Percentiles rank a stretch among this genome's conserved stretches.
Conservation (phyloP, 2,113 vertebrate species). For the Paracanthobrama guichenoti region DNA sequence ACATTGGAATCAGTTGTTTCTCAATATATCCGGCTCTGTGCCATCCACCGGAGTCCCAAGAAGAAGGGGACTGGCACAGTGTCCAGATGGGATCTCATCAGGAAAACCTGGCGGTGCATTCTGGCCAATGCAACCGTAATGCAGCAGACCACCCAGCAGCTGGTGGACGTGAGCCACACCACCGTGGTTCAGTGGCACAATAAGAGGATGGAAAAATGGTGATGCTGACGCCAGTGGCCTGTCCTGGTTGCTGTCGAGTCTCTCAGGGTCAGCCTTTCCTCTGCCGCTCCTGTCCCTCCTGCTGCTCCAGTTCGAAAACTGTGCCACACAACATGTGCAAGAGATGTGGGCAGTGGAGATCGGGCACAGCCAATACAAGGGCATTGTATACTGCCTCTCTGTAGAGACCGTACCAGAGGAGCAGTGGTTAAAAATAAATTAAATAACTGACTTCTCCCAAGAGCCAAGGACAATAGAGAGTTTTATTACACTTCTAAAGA, state of each 20-base stretch:
- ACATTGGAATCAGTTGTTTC: too few species aligned
- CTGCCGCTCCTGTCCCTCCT: neutral
- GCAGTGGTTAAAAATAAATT: too few species aligned
- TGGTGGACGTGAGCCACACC: conserved; percentile 44
- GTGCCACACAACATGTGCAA: conserved; percentile 16
- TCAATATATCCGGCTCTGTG: neutral
- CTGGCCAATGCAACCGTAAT: conserved; percentile 24
- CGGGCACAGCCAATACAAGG: too few species aligned
- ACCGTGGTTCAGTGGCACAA: conserved; percentile 48
- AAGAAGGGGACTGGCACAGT: neutral
- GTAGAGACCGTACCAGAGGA: too few species aligned
- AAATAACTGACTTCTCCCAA: too few species aligned
- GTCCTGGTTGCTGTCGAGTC: neutral
- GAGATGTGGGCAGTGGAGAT: conserved; percentile 28
- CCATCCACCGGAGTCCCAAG: conserved; percentile 6
- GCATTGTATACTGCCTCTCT: too few species aligned
- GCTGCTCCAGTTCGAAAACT: neutral
- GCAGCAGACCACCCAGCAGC: conserved; percentile 33
- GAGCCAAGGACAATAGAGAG: too few species aligned
- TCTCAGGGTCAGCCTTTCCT: neutral
- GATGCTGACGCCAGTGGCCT: neutral
- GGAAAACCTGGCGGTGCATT: neutral
- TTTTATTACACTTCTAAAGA: too few species aligned
- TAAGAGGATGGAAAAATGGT: neutral
- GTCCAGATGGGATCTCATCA: conserved; percentile 34